Evolutionary conservation across 2,888 invertebrate genomes (phyloP).

Genomic region (Drosophila meridiana): DNA sequence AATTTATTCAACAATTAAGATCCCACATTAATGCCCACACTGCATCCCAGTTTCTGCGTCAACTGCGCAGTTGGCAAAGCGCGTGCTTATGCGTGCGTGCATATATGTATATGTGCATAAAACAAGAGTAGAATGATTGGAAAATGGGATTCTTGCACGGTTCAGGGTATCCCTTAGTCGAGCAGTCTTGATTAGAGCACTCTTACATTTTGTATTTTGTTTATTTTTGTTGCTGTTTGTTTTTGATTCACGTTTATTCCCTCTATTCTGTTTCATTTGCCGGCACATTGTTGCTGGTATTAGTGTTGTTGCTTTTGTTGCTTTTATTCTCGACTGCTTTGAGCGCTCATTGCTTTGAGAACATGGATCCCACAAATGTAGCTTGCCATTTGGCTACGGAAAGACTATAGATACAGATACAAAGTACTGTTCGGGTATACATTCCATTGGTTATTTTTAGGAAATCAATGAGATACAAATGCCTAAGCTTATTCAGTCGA

Average conservation of each 20-base stretch:
- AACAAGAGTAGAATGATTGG: no score
- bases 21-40: no score
- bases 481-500: no score
- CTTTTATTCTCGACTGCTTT: slow-evolving; percentile 18
- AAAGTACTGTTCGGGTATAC: background rate
- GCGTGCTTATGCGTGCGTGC: no score
- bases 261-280: slow-evolving; percentile 23
- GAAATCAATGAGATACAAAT: no score
- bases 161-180: no score
- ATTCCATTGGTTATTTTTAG: background rate
- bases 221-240: slow-evolving; percentile 11
- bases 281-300: slow-evolving; percentile 7
- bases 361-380: slow-evolving; percentile 13
- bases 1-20: no score
- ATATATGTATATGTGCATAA: no score
- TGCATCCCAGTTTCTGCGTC: no score
- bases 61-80: no score
- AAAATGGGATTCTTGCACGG: no score
- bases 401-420: background rate
- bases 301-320: slow-evolving; percentile 6
- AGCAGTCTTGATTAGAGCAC: no score
- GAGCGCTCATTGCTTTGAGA: background rate
- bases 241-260: slow-evolving; percentile 7
- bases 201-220: background rate
- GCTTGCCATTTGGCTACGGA: background rate